A percentile compares a stretch with the other conserved stretches of the same genome.
Conservation (phyloP, 2,113 vertebrate genomes). For the Heterotis niloticus region DNA sequence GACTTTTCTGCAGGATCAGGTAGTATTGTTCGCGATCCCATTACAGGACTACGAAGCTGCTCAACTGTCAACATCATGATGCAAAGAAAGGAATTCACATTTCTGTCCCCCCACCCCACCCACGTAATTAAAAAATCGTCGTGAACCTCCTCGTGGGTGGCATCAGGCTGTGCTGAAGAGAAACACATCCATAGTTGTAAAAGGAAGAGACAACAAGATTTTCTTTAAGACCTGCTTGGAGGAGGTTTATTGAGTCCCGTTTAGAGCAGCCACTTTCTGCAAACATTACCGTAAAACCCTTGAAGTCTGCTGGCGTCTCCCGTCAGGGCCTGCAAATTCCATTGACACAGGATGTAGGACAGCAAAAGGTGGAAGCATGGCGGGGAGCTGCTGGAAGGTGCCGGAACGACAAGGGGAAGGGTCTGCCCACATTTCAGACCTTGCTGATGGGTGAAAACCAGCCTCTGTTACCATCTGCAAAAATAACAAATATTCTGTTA, state of each 20-base stretch:
- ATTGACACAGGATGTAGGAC: constrained; percentile 47
- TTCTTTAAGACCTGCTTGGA: background rate
- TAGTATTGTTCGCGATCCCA: too few species aligned
- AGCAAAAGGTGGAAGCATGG: constrained; percentile 19
- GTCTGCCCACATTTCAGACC: background rate
- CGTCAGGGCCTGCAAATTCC: constrained; percentile 30
- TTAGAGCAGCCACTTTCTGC: constrained; percentile 19
- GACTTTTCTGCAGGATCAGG: too few species aligned
- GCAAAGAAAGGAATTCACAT: background rate
- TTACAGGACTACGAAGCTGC: too few species aligned
- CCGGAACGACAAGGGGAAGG: constrained; percentile 31
- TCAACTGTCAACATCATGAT: too few species aligned
- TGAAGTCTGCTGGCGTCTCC: constrained; percentile 25
- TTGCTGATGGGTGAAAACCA: background rate
- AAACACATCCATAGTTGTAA: background rate
- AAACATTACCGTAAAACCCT: constrained; percentile 41
- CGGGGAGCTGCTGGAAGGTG: background rate
- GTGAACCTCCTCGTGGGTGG: background rate
- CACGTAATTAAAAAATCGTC: background rate
- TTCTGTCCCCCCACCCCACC: background rate
- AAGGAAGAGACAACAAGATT: constrained; percentile 9
- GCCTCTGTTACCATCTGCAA: background rate
- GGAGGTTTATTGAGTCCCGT: constrained; percentile 23
- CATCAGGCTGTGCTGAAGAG: background rate
- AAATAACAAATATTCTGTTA: too few species aligned